Conservation (phyloP, 1,140 invertebrate species). For the Atopsyche davidsoni region DNA sequence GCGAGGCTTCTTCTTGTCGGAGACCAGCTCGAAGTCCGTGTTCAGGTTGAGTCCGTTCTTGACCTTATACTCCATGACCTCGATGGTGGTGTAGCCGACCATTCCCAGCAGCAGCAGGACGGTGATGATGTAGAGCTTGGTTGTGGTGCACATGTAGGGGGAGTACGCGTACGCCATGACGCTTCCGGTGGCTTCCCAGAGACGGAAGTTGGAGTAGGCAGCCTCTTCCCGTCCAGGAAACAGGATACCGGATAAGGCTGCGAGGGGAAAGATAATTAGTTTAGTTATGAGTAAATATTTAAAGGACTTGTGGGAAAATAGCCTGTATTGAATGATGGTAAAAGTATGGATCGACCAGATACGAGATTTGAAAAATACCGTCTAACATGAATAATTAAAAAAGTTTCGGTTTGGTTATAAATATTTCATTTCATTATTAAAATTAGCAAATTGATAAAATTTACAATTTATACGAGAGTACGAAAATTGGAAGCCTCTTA, state of each 20-base stretch:
- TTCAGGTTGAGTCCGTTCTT: slow-evolving; percentile 40
- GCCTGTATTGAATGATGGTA: too few relatives aligned
- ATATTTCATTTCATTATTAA: too few relatives aligned
- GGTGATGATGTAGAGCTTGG: slow-evolving; percentile 71
- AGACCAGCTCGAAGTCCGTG: slow-evolving; percentile 41
- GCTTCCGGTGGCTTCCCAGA: slow-evolving; percentile 88
- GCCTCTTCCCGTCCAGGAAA: slow-evolving; percentile 84
- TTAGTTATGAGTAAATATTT: not conserved
- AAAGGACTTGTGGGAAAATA: too few relatives aligned
- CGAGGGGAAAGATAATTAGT: slow-evolving; percentile 7
- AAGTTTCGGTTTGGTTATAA: too few relatives aligned
- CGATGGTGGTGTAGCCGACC: slow-evolving; percentile 56
- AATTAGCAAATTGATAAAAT: too few relatives aligned
- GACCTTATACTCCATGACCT: slow-evolving; percentile 41
- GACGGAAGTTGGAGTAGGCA: slow-evolving; percentile 86
- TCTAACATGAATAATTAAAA: too few relatives aligned
- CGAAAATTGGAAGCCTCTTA: too few relatives aligned
- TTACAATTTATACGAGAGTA: too few relatives aligned
- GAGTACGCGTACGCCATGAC: slow-evolving; percentile 77
- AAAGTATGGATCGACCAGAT: too few relatives aligned
- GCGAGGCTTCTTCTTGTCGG: slow-evolving; percentile 29
- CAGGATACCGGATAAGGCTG: slow-evolving; percentile 83
- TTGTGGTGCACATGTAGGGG: slow-evolving; percentile 68
- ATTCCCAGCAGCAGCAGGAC: slow-evolving; percentile 68
- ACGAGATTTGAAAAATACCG: too few relatives aligned